These are phyloP conservation scores for Trinorchestia longiramus DNA, from an alignment of 1,140 invertebrate species.

Conservation along the genomic window DNA sequence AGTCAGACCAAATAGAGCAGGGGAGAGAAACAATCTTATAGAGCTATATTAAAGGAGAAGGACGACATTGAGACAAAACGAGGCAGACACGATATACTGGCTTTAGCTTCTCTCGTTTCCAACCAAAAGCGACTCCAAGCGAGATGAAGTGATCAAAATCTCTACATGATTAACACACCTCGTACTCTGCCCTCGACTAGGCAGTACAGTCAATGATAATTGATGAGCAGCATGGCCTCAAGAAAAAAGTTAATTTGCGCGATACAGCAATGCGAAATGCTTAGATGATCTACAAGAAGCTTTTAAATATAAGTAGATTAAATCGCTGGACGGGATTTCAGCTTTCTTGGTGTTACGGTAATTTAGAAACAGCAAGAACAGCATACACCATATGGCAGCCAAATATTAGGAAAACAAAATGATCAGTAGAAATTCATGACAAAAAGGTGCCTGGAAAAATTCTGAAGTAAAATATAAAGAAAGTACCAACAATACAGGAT, in stretches of 20 bases:
- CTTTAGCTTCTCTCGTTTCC: background rate
- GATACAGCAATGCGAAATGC: no score
- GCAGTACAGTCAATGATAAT: background rate
- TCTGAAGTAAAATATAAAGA: no score
- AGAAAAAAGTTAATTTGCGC: no score
- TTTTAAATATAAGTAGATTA: no score
- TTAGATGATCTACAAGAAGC: no score
- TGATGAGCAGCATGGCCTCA: no score
- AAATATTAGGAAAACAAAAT: background rate
- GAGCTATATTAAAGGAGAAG: background rate
- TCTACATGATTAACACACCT: background rate
- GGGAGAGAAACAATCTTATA: background rate
- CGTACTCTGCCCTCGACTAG: background rate
- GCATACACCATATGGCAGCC: no score
- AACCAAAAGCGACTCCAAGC: no score
- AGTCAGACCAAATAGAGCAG: background rate
- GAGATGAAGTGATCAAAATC: background rate
- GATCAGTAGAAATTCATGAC: background rate
- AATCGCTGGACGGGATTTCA: no score
- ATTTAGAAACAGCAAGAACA: background rate
- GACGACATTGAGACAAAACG: background rate
- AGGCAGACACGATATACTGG: background rate
- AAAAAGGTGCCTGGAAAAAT: no score
- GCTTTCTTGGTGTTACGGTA: background rate
- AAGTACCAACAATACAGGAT: no score